Conservation (phyloP, 2,888 invertebrate species). For the Plutella xylostella region DNA sequence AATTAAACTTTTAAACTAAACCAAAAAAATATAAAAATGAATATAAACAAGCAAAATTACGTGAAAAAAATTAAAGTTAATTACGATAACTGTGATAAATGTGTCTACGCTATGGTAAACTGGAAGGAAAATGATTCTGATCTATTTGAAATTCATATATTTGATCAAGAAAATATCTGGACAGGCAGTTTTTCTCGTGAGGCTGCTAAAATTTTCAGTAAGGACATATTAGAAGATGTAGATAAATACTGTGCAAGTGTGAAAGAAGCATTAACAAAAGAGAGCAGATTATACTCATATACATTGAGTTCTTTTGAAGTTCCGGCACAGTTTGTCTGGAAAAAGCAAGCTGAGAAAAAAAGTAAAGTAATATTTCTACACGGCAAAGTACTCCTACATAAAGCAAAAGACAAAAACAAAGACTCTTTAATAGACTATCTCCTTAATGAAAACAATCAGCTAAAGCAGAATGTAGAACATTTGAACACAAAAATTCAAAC, state of each 20-base stretch:
- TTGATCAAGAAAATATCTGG: constrained; percentile 34
- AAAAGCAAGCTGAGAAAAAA: constrained; percentile 30
- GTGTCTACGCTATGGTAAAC: not conserved
- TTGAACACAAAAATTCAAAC: constrained; percentile 21
- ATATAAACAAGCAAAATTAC: no score
- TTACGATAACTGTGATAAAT: constrained; percentile 16
- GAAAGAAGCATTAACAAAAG: constrained; percentile 23
- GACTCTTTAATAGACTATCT: constrained; percentile 35
- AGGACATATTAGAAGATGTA: constrained; percentile 27
- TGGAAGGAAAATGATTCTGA: constrained; percentile 33
- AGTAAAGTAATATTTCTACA: constrained; percentile 25
- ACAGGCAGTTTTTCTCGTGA: constrained; percentile 36
- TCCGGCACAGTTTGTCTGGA: constrained; percentile 37
- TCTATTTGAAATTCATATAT: constrained; percentile 39
- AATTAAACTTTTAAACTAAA: no score
- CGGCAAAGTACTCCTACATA: constrained; percentile 31
- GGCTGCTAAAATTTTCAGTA: constrained; percentile 26
- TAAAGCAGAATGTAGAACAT: constrained; percentile 21
- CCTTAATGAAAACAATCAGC: constrained; percentile 31
- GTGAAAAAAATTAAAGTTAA: constrained; percentile 31
- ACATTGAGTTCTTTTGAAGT: constrained; percentile 6
- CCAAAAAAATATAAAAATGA: no score
- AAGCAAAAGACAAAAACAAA: constrained; percentile 22
- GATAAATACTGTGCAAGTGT: constrained; percentile 30
- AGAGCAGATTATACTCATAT: constrained; percentile 23